phyloP scores from a whole-genome alignment of 2,888 invertebrate genomes.

The Mactromeris polynyma region DNA sequence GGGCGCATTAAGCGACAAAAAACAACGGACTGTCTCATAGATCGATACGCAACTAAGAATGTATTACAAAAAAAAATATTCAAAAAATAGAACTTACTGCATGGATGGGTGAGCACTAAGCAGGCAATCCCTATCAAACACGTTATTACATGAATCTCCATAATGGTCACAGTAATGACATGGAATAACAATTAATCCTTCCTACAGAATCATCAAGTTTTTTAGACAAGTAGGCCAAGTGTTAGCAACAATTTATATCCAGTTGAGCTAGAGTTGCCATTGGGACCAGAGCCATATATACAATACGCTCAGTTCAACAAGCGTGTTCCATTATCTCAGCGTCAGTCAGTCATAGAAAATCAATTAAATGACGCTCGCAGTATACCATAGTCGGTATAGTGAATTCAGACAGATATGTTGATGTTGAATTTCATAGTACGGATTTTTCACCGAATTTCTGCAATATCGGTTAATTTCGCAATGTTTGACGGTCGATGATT shows the following conservation, averaged over 20 bases:
- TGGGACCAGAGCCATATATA: background rate
- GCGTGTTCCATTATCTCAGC: background rate
- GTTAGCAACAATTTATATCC: background rate
- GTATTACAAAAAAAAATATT: background rate
- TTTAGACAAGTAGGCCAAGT: background rate
- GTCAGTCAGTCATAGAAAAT: slow-evolving; percentile 5
- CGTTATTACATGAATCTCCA: background rate
- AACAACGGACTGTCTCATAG: too few relatives aligned
- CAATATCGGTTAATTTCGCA: background rate
- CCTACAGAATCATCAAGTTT: background rate
- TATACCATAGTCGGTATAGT: background rate
- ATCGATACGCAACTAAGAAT: background rate
- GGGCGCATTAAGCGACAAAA: too few relatives aligned
- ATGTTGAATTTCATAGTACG: background rate
- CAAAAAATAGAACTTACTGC: background rate
- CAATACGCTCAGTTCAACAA: background rate
- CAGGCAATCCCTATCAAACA: background rate
- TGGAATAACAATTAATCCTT: background rate
- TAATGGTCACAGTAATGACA: background rate
- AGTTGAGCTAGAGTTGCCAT: background rate
- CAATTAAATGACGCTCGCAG: slow-evolving; percentile 2
- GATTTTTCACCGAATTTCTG: background rate
- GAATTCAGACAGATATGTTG: too few relatives aligned
- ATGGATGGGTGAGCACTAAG: background rate
- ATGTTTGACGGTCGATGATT: background rate